A percentile compares a stretch with the other conserved stretches of the same genome.
These are phyloP conservation scores for Nomia melanderi DNA, from an alignment of 1,140 invertebrate genomes.

Conservation along the genomic window DNA sequence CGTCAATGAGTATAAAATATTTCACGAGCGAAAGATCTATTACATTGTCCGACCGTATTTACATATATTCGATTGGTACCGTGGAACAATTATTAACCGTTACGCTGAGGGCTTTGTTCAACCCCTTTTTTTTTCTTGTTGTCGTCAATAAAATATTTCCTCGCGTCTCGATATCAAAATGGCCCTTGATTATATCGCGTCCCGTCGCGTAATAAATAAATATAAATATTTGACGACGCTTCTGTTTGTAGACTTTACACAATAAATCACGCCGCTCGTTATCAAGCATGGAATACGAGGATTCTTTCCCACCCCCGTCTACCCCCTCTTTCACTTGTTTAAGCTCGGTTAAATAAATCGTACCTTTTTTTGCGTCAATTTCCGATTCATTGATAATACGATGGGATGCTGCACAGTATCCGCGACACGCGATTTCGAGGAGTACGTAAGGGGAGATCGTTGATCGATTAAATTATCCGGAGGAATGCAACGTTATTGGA, in stretches of 20 bases:
- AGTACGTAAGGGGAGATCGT: neutral
- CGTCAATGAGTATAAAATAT: constrained; percentile 29
- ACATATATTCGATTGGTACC: no score
- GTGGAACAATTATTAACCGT: constrained; percentile 29
- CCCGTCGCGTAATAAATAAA: constrained; percentile 16
- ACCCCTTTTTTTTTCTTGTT: neutral
- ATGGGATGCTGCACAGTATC: neutral
- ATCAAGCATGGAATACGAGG: neutral
- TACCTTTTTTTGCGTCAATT: neutral
- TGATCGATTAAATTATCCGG: neutral
- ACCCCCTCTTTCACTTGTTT: neutral
- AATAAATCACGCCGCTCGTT: constrained; percentile 23
- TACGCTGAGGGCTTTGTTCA: neutral
- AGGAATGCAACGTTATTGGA: neutral
- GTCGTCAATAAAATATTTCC: no score
- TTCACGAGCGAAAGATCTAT: constrained; percentile 23
- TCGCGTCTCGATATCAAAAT: neutral
- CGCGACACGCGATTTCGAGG: neutral
- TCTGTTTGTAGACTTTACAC: constrained; percentile 3
- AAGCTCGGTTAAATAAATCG: neutral
- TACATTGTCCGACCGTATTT: constrained; percentile 33
- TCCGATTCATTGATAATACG: neutral
- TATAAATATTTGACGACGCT: constrained; percentile 30
- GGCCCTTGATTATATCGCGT: neutral
- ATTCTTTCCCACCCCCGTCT: neutral